Evolutionary conservation across 2,797 vertebrate species (phyloP).

Genomic region (Thaleichthys pacificus): DNA sequence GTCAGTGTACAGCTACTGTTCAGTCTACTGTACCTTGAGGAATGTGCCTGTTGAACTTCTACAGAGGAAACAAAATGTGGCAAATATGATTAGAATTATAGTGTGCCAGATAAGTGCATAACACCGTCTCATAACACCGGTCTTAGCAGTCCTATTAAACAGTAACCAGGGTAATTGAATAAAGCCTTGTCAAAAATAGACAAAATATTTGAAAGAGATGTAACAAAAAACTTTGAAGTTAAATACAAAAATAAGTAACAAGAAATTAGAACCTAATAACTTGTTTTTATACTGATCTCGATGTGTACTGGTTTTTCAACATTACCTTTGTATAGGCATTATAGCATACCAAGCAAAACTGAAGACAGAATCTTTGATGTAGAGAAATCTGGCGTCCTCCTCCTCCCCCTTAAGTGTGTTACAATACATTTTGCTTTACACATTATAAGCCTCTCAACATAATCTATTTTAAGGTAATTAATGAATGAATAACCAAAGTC

Average conservation of each 20-base stretch:
- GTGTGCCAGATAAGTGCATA: not conserved
- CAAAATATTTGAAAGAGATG: no score
- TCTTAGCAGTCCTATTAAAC: not conserved
- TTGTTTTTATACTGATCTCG: no score
- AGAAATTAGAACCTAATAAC: no score
- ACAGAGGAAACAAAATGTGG: not conserved
- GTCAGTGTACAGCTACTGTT: not conserved
- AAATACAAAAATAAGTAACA: no score
- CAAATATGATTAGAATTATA: not conserved
- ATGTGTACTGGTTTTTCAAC: not conserved
- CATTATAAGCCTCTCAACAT: not conserved
- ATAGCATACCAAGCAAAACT: constrained; percentile 29
- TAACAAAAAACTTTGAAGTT: not conserved
- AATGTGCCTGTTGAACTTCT: not conserved
- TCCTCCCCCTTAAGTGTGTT: not conserved
- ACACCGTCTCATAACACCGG: not conserved
- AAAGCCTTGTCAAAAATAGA: not conserved
- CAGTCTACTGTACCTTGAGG: not conserved
- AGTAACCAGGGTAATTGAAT: not conserved
- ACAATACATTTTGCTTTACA: not conserved
- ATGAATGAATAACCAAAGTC: not conserved
- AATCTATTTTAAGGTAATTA: not conserved
- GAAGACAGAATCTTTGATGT: constrained; percentile 20
- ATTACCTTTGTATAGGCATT: constrained; percentile 23
- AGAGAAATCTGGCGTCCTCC: constrained; percentile 20